Evolutionary conservation across 2,888 invertebrate species (phyloP).

Genomic region (Cabera pusaria): DNA sequence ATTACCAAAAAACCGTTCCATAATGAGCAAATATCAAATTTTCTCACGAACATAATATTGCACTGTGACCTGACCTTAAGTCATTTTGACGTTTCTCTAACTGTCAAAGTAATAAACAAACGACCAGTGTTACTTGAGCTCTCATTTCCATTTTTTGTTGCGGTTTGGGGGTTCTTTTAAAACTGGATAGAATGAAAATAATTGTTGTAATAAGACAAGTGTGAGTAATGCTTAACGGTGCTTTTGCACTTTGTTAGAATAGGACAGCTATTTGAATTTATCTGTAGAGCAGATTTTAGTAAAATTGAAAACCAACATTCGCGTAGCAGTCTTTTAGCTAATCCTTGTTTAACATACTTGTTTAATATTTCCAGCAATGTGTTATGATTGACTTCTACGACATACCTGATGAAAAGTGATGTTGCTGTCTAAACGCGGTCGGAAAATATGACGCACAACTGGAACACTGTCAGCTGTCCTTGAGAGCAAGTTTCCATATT

Average conservation of each 20-base stretch:
- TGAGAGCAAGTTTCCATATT: background rate
- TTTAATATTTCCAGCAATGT: too few relatives aligned
- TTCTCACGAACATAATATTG: slow-evolving; percentile 71
- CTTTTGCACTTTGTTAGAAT: slow-evolving; percentile 42
- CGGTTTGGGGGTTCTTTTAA: slow-evolving; percentile 34
- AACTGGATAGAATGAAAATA: slow-evolving; percentile 49
- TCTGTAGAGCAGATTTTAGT: slow-evolving; percentile 8
- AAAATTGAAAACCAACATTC: too few relatives aligned
- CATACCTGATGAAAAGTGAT: too few relatives aligned
- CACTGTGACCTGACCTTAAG: slow-evolving; percentile 65
- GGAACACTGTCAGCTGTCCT: too few relatives aligned
- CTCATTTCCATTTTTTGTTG: slow-evolving; percentile 1
- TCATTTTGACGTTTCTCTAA: slow-evolving; percentile 65
- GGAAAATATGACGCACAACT: too few relatives aligned
- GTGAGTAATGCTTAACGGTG: slow-evolving; percentile 68
- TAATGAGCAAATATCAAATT: slow-evolving; percentile 41
- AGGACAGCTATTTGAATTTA: too few relatives aligned
- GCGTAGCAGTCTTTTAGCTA: too few relatives aligned
- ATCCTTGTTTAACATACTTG: too few relatives aligned
- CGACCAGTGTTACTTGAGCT: slow-evolving; percentile 45
- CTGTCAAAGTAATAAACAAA: slow-evolving; percentile 61
- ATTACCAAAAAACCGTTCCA: slow-evolving; percentile 32
- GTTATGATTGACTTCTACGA: too few relatives aligned
- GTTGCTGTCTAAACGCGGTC: too few relatives aligned
- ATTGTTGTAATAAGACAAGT: slow-evolving; percentile 61